phyloP scores from a whole-genome alignment of 2,797 vertebrate genomes.

The Synaphobranchus kaupii region DNA sequence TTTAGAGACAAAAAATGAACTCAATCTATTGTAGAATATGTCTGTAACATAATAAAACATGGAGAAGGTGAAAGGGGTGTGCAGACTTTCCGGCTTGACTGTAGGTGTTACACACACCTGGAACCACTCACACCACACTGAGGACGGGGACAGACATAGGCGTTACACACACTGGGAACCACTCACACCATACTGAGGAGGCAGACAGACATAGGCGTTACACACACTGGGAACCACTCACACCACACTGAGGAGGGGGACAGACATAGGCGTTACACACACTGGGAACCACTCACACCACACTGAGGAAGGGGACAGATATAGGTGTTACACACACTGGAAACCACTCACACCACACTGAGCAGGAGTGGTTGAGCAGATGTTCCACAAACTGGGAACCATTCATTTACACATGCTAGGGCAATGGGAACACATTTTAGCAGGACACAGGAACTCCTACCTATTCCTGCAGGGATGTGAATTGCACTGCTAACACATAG shows the following conservation, averaged over 20 bases:
- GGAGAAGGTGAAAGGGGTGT: too few species aligned
- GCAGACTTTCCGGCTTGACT: too few species aligned
- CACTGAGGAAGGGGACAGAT: not conserved
- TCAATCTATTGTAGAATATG: too few species aligned
- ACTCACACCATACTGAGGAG: not conserved
- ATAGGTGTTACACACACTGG: not conserved
- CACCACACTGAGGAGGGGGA: not conserved
- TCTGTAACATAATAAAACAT: too few species aligned
- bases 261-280: not conserved
- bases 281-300: not conserved
- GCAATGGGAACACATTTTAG: not conserved
- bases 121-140: slow-evolving; percentile 59
- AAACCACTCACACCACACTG: not conserved
- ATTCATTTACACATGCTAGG: not conserved
- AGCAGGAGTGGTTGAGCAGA: not conserved
- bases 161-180: not conserved
- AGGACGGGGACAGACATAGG: not conserved
- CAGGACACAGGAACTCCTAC: not conserved
- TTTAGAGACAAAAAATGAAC: too few species aligned
- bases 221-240: not conserved
- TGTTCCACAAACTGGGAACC: not conserved
- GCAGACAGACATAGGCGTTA: not conserved
- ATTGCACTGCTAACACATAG: not conserved
- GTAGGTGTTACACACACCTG: slow-evolving; percentile 34
- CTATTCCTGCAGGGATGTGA: not conserved